A percentile compares a stretch with the other conserved stretches of the same genome.
Conservation (phyloP, 2,888 invertebrate genomes). For the Leptarthrus brevirostris region DNA sequence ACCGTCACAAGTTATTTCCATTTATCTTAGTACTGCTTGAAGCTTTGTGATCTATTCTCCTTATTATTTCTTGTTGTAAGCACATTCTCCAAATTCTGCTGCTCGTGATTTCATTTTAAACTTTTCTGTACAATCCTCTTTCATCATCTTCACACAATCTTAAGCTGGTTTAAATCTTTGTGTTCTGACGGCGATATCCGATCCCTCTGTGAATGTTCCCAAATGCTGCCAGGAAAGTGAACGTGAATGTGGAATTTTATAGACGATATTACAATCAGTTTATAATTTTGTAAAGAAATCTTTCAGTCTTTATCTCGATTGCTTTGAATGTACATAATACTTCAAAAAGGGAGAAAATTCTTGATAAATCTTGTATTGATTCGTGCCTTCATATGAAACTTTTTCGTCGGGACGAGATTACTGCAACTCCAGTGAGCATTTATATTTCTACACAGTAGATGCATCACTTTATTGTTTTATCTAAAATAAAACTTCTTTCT, state of each 20-base stretch:
- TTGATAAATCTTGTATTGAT: too few relatives aligned
- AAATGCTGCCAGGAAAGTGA: not conserved
- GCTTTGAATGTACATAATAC: too few relatives aligned
- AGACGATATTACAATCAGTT: not conserved
- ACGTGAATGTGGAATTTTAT: not conserved
- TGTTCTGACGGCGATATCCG: not conserved
- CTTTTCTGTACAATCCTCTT: conserved; percentile 23
- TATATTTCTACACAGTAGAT: too few relatives aligned
- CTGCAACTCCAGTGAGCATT: too few relatives aligned
- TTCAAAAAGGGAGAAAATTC: too few relatives aligned
- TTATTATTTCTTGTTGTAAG: conserved; percentile 37
- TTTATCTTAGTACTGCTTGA: not conserved
- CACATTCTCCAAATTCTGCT: conserved; percentile 43
- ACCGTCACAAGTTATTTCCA: not conserved
- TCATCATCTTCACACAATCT: not conserved
- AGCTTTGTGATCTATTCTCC: conserved; percentile 32
- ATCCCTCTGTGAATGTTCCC: not conserved
- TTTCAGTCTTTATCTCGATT: not conserved
- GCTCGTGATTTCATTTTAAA: conserved; percentile 49
- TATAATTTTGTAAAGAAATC: conserved; percentile 1
- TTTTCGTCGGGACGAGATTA: too few relatives aligned
- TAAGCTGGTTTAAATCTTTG: not conserved
- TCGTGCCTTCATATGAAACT: too few relatives aligned
- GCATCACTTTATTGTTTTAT: too few relatives aligned
- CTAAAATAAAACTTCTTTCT: too few relatives aligned